A percentile compares a stretch with the other conserved stretches of the same genome.
Evolutionary conservation across 2,888 invertebrate genomes (phyloP).

Genomic region (Tholera decimalis): DNA sequence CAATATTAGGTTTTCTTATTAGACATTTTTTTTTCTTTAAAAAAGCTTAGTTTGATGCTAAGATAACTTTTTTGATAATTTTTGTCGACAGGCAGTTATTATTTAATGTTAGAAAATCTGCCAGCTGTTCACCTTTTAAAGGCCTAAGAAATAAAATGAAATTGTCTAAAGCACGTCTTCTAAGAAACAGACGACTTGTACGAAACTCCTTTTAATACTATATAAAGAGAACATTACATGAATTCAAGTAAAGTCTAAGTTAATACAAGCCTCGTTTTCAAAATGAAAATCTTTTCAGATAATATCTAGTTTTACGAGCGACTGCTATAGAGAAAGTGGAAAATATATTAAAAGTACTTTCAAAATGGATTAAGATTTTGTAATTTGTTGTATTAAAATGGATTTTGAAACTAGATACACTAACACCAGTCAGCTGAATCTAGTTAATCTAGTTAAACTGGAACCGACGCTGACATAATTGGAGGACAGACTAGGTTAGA

Average conservation of each 20-base stretch:
- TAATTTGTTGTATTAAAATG: constrained; percentile 5
- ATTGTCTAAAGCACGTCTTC: not conserved
- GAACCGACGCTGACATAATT: too few species aligned
- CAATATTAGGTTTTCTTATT: too few species aligned
- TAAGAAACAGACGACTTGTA: constrained; percentile 3
- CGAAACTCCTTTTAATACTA: constrained; percentile 20
- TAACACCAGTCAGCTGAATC: too few species aligned
- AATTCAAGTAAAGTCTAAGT: constrained; percentile 22
- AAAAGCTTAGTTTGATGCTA: too few species aligned
- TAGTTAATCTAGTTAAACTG: too few species aligned
- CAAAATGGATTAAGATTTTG: constrained; percentile 30
- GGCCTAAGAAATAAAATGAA: not conserved
- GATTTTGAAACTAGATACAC: too few species aligned
- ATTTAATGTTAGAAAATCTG: not conserved
- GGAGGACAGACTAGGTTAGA: too few species aligned
- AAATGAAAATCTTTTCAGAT: constrained; percentile 48
- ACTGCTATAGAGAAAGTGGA: constrained; percentile 28
- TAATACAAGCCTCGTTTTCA: constrained; percentile 32
- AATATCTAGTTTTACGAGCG: constrained; percentile 42
- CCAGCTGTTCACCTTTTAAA: not conserved
- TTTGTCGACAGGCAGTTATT: too few species aligned
- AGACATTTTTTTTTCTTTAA: too few species aligned
- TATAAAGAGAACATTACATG: constrained; percentile 34
- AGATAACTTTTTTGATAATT: too few species aligned
- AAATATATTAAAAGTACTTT: constrained; percentile 40